phyloP scores from a whole-genome alignment of 2,888 invertebrate species.

The Lapara coniferarum region DNA sequence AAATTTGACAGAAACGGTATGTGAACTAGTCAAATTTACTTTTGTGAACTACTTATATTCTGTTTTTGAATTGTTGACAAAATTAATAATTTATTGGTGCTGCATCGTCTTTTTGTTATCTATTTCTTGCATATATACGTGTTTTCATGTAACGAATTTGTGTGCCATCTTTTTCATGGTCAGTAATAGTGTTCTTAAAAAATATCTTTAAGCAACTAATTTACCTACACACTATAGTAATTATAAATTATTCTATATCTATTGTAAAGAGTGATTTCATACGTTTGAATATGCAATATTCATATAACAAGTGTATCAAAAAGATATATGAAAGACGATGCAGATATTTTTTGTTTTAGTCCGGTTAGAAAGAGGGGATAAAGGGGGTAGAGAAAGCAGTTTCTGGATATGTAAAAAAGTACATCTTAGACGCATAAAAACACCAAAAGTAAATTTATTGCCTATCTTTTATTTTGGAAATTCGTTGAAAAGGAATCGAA shows the following conservation, averaged over 20 bases:
- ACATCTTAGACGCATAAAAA: conserved; percentile 29
- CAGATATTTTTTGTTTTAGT: neutral
- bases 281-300: too few relatives aligned
- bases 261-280: too few relatives aligned
- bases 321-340: neutral
- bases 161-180: neutral
- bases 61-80: conserved; percentile 4
- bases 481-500: conserved; percentile 6
- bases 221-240: too few relatives aligned
- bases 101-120: neutral
- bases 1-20: conserved; percentile 19
- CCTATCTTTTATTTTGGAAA: neutral
- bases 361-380: neutral
- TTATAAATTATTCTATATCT: too few relatives aligned
- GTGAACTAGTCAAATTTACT: conserved; percentile 23
- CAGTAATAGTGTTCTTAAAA: neutral
- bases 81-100: conserved; percentile 5
- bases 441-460: conserved; percentile 12
- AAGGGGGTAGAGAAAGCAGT: conserved; percentile 5
- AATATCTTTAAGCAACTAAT: neutral
- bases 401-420: conserved; percentile 33
- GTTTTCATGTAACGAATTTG: neutral
- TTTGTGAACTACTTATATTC: conserved; percentile 13
- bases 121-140: neutral
- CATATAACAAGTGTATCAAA: neutral